Base-by-base conservation (phyloP, 2,113 vertebrate species). In the Stigmatopora argus region DNA sequence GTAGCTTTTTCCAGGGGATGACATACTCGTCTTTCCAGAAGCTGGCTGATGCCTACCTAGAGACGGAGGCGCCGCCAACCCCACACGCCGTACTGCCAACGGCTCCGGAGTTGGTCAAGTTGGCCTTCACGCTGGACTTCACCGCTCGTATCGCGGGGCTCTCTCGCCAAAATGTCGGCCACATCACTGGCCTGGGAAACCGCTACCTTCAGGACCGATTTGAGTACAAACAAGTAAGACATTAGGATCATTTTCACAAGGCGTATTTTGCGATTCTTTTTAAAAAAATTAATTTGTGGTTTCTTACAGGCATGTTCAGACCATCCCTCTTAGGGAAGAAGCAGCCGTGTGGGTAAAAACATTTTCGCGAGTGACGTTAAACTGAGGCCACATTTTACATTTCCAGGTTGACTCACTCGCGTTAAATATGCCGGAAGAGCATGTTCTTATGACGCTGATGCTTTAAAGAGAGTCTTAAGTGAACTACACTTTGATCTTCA, bases 1-100 rank as follows among this genome's bases (percentile, higher is more conserved):
- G 5, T 66, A 71, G 1, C 0, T 93, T 91, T 78, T 92, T 95
- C 76, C 83, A 87, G 0, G 46, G 81, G 57, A 84, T 96, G 75
- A 87, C 92, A 0, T 95, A 95, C 3, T 77, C 87, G 26, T 90
- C 91, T 72, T 95, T 98, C 88, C 89, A 90, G 84, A 86, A 77
- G 78, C 52, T 98, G 80, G 92, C 89, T 0, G 92, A 94, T 2
- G 87, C 80, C 19, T 93, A 95, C 0, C 77, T 90, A 11, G 80
- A 67, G 56, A 81, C 65, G 12, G 91, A 88, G 48, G 62, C 84
- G 21, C 21, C 0, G 4, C 73, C 71, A 56, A 67, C 7, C 11
- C 75, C 71, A 7, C 77, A 62, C 64, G 72, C 65, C 4, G 3
- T 69, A 5, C 78, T 78, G 10, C 0, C 84, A 0, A 83, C 84